These are phyloP conservation scores for Sylvicapra grimmia DNA, from an alignment of 2,113 vertebrate species.

Conservation along the genomic window DNA sequence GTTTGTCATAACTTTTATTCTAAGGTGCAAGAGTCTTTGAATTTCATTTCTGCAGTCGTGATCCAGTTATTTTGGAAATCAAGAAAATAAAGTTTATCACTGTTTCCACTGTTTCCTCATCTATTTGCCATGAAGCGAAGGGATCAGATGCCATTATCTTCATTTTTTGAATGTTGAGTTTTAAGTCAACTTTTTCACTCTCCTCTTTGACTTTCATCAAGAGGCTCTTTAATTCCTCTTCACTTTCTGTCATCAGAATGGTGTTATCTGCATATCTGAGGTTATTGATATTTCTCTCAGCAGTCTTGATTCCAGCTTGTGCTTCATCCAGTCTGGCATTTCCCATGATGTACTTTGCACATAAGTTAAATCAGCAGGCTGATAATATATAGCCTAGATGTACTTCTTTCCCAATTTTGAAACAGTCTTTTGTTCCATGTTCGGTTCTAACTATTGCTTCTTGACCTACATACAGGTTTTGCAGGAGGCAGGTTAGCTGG, in stretches of 20 bases:
- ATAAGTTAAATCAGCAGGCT: background rate
- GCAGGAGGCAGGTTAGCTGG: background rate
- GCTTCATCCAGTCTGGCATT: background rate
- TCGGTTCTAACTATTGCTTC: background rate
- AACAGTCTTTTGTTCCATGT: background rate
- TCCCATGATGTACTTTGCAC: background rate
- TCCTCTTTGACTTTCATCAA: background rate
- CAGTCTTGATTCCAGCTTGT: background rate
- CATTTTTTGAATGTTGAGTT: background rate
- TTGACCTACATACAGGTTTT: background rate
- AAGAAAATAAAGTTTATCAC: background rate
- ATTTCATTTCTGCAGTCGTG: background rate
- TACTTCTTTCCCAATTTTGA: background rate
- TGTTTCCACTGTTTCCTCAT: background rate
- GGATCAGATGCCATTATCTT: background rate
- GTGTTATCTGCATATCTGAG: background rate
- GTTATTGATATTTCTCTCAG: background rate
- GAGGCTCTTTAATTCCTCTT: background rate
- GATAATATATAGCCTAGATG: background rate
- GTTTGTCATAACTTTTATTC: background rate
- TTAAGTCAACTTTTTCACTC: background rate
- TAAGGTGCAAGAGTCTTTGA: background rate
- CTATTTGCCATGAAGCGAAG: background rate
- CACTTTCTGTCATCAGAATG: background rate
- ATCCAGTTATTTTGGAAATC: background rate